These are phyloP conservation scores for Ophioderma brevispina DNA, from an alignment of 35 echinoderm and acorn worm genomes.

Conservation along the genomic window DNA sequence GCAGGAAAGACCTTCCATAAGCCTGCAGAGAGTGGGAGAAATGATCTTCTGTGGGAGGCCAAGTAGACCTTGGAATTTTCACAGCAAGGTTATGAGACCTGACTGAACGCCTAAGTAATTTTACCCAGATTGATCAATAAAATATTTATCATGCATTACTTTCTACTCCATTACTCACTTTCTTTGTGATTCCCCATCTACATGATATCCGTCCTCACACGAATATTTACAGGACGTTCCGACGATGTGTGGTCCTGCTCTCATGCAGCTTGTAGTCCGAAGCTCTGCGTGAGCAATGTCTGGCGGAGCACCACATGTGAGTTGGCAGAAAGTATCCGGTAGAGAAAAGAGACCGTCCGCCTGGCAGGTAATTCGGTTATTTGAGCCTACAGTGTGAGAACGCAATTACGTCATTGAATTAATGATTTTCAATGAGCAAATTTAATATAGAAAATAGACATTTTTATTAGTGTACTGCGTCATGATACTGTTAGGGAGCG, in stretches of 20 bases:
- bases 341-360: slow-evolving; percentile 85
- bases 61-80: too few relatives aligned
- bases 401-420: too few relatives aligned
- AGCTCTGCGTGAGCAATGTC: slow-evolving; percentile 42
- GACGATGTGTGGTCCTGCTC: slow-evolving; percentile 33
- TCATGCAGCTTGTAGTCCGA: slow-evolving; percentile 32
- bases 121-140: background rate
- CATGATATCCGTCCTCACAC: slow-evolving; percentile 68
- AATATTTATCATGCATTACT: background rate
- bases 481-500: too few relatives aligned
- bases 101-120: background rate
- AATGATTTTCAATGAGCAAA: too few relatives aligned
- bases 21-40: too few relatives aligned
- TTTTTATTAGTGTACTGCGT: too few relatives aligned
- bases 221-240: slow-evolving; percentile 66
- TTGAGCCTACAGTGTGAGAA: too few relatives aligned
- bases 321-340: slow-evolving; percentile 84
- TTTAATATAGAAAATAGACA: too few relatives aligned
- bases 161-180: background rate
- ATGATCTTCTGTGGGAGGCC: too few relatives aligned
- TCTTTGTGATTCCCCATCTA: background rate
- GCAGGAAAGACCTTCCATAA: too few relatives aligned
- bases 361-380: slow-evolving; percentile 61
- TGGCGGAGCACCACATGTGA: slow-evolving; percentile 58
- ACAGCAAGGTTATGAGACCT: too few relatives aligned